Base-by-base conservation (phyloP, 1,140 invertebrate species). In the Aricia agestis region DNA sequence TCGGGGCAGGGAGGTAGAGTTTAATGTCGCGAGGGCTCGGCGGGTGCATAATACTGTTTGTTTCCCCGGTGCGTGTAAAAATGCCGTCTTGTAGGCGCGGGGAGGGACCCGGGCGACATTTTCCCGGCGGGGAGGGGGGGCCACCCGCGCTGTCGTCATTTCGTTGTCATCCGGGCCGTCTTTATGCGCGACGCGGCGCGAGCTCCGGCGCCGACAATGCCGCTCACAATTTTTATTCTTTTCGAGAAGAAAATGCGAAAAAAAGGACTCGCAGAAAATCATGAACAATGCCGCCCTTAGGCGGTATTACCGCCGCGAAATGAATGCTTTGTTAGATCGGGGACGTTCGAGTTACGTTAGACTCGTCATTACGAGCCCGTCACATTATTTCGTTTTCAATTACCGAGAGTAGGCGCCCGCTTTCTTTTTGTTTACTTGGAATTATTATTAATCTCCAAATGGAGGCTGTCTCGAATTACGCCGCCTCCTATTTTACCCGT, bases 221-320 rank as follows among this genome's bases (percentile, higher is more conserved):
- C 83, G 89, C 89, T 89, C 86, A 85, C 82, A 83, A 89, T 89
- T 91, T 89, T 85, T 85, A 86, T 88, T 87, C 85, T 86, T 85
- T 88, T 80, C 86, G 82, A 81, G 79, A 82, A 85, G 84, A 84
- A 87, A 87, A 90, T 86, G 82, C 78, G 82, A 84, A 80, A 87
- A 88, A 89, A 87, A 63, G 59, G 59, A 80, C 73, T 71, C 76
- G 79, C 67, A 88, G 83, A 84, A 90, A 87, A 88, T 84, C 79
- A 86, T 80, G 88, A 90, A 89, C 88, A 90, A 89, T 88, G 81
- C 80, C 82, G 86, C 87, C 89, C 89, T 85, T 85, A 84, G 87
- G 83, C 84, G 87, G 86, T 86, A 89, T 88, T 89, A 87, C 87
- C 89, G 87, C 89, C 89, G 84, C 86, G 85, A 89, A 89, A 91